Base-by-base conservation (phyloP, 2,113 vertebrate genomes). In the Nothocercus nigrocapillus region DNA sequence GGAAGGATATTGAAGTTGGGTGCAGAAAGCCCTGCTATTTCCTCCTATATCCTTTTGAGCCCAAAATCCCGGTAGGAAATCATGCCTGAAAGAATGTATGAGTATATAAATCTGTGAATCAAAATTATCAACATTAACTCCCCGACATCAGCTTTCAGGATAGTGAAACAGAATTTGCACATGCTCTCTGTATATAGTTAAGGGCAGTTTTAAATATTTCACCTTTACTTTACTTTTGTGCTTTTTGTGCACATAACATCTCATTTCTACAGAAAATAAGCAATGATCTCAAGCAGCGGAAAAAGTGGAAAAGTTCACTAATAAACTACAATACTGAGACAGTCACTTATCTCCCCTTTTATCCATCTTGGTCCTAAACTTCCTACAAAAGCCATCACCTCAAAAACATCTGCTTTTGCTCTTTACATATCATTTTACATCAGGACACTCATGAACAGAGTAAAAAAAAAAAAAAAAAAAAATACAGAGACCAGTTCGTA, bases 381-480 rank as follows among this genome's bases (percentile, higher is more conserved):
- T 53, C 62, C 62, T 67, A 84, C n/a, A 18, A 62, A 88, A 90
- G 20, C 85, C 9, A 67, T 2, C 2, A 38, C 25, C 17, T 58
- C 11, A 59, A 12, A 44, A 42, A 18, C 40, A 56, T 9, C 7
- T 68, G 27, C 7, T 74, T 76, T 82, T 72, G 11, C 16, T 47
- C 12, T 85, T 88, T 36, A 6, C 19, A 9, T 58, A 6, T 78
- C 28, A 32, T 10, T 51, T 68, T 59, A 76, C 25, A 75, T 25
- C 24, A 72, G 85, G 11, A 19, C 7, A 63, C 4, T 40, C 27
- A 68, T 9, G 70, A 64, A 51, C 49, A 58, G 40, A 49, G 24
- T n/a, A 64, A 25, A 47, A 4, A 49, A 3, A 49, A 3, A 13
- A 2, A n/a, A n/a, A n/a, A n/a, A n/a, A 3, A 49, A 3, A 14